Base-by-base conservation (phyloP, 2,797 vertebrate species). In the Sphenopsis melanotis region DNA sequence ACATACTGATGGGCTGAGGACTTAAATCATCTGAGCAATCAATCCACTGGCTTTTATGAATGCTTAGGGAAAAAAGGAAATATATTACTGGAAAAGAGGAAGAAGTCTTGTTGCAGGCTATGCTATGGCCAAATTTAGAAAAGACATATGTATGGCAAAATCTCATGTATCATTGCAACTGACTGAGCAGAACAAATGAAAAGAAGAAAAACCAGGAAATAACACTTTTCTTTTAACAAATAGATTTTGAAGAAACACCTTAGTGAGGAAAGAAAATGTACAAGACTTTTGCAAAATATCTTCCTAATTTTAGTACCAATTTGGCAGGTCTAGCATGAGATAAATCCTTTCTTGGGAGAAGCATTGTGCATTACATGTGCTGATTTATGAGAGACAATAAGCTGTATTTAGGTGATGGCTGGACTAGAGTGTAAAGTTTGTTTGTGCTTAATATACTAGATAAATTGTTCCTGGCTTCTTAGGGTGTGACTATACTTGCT, bases 401-500 rank as follows among this genome's bases (percentile, higher is more conserved):
- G 36, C 47, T 89, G 21, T 49, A 70, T 70, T 94, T 94, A 79
- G 79, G 50, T 49, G 64, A 65, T 37, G 74, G 37, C 27, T 83
- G 59, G 42, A 59, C 59, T 95, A 77, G 61, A 49, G 30, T 59
- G 39, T 52, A 83, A 78, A 94, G 22, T 42, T 94, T 10, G 0
- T 93, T 96, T 96, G 59, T 82, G 64, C 83, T 76, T 87, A 91
- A 71, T 70, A 81, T 91, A 80, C 44, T 84, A 90, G 57, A 89
- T 81, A 86, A 91, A 94, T 93, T 92, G 75, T 87, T 94, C 83
- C 83, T 93, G 86, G 42, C 56, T 90, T 89, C 59, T 61, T 60
- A 83, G 53, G 46, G 44, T 88, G 79, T 89, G 91, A 93, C 78
- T 94, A 32, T 94, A 64, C 69, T 94, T 96, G 92, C 92, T 96